phyloP scores from a whole-genome alignment of 2,888 invertebrate genomes.

The Ophioninae sp. region DNA sequence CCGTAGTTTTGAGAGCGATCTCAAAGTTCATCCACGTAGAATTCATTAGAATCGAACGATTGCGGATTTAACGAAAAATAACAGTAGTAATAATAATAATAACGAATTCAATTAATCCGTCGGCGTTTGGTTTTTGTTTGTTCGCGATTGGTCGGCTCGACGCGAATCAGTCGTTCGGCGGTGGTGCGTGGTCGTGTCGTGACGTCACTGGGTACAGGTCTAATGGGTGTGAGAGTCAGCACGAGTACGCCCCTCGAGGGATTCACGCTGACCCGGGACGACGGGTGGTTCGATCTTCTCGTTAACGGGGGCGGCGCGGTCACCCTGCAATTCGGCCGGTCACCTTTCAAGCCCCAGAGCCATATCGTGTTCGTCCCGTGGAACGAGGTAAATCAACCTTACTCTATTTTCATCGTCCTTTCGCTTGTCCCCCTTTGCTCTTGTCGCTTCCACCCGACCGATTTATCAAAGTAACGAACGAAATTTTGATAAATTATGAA shows the following conservation, averaged over 20 bases:
- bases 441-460: too few relatives aligned
- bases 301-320: slow-evolving; percentile 99
- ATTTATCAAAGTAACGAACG: background rate
- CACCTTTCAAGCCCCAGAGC: slow-evolving; percentile 93
- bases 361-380: slow-evolving; percentile 96
- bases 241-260: slow-evolving; percentile 97
- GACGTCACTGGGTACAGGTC: slow-evolving; percentile 94
- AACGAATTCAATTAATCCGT: slow-evolving; percentile 42
- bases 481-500: too few relatives aligned
- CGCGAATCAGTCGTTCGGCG: slow-evolving; percentile 92
- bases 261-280: slow-evolving; percentile 95
- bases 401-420: slow-evolving; percentile 18
- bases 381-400: slow-evolving; percentile 89
- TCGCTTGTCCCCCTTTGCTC: background rate
- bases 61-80: background rate
- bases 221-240: slow-evolving; percentile 97
- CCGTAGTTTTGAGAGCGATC: slow-evolving; percentile 64
- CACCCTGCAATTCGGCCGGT: slow-evolving; percentile 95
- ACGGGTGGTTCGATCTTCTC: slow-evolving; percentile 98
- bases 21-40: slow-evolving; percentile 51
- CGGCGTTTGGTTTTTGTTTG: slow-evolving; percentile 57
- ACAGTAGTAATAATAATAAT: too few relatives aligned
- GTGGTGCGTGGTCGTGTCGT: slow-evolving; percentile 98
- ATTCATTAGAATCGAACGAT: slow-evolving; percentile 37
- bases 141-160: background rate